A percentile compares a stretch with the other conserved stretches of the same genome.
Conservation (phyloP, 2,888 invertebrate genomes). For the Harpalus rubripes region DNA sequence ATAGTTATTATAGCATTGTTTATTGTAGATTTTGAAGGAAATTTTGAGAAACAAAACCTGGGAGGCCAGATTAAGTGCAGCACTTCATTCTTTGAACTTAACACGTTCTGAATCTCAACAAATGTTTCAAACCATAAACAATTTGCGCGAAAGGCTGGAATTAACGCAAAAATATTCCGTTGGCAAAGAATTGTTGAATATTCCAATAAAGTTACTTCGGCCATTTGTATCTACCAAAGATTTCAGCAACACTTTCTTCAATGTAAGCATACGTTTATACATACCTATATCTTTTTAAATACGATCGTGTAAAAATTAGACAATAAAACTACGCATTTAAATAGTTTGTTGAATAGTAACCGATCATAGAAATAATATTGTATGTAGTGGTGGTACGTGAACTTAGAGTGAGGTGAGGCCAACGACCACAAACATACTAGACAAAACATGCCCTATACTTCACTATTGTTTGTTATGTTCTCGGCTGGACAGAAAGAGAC, state of each 20-base stretch:
- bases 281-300: no score
- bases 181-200: slow-evolving; percentile 9
- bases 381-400: no score
- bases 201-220: neutral
- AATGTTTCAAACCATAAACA: slow-evolving; percentile 2
- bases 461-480: no score
- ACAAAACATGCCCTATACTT: no score
- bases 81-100: neutral
- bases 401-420: no score
- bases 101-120: neutral
- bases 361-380: no score
- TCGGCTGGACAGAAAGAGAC: no score
- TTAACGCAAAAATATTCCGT: neutral
- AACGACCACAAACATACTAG: no score
- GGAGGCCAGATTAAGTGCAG: slow-evolving; percentile 12
- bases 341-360: no score
- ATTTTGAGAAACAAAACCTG: slow-evolving; percentile 10
- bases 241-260: slow-evolving; percentile 7
- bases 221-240: slow-evolving; percentile 28
- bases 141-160: neutral
- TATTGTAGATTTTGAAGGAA: neutral
- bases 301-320: no score
- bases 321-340: no score
- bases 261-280: neutral
- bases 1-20: neutral